These are phyloP conservation scores for Potorous gilbertii DNA, from an alignment of 2,797 vertebrate species.

Conservation along the genomic window DNA sequence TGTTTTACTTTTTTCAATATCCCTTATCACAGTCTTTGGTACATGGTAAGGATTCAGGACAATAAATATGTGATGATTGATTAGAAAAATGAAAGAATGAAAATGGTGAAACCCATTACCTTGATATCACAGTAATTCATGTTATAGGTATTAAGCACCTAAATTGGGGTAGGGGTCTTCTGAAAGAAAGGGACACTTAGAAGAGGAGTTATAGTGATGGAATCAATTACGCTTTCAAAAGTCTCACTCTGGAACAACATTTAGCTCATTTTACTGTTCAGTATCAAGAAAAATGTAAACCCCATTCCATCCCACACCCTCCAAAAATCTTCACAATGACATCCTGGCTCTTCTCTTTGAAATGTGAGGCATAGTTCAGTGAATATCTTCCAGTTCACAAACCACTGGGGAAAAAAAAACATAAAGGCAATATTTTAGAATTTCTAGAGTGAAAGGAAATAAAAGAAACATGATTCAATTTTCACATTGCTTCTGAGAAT, in stretches of 20 bases:
- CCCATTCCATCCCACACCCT: too few species aligned
- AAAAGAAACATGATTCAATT: constrained; percentile 56
- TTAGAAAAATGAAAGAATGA: not conserved
- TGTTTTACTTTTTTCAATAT: not conserved
- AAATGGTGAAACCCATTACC: not conserved
- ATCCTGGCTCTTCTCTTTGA: constrained; percentile 8
- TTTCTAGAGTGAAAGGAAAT: constrained; percentile 67
- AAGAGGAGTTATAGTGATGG: not conserved
- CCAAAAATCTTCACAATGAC: not conserved
- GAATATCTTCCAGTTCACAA: constrained; percentile 38
- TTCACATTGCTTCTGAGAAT: constrained; percentile 69
- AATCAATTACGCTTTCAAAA: not conserved
- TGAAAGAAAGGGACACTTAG: too few species aligned
- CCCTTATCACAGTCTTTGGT: not conserved
- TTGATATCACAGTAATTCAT: not conserved
- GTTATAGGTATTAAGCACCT: not conserved
- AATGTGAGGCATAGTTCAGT: constrained; percentile 41
- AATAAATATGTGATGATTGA: not conserved
- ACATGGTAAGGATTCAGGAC: not conserved
- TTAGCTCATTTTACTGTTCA: not conserved
- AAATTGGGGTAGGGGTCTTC: not conserved
- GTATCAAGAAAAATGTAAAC: not conserved
- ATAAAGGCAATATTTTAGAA: constrained; percentile 61
- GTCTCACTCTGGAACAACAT: not conserved
- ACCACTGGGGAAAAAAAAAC: constrained; percentile 52